Evolutionary conservation across 2,113 vertebrate genomes (phyloP).

Genomic region (Serilophus lunatus): DNA sequence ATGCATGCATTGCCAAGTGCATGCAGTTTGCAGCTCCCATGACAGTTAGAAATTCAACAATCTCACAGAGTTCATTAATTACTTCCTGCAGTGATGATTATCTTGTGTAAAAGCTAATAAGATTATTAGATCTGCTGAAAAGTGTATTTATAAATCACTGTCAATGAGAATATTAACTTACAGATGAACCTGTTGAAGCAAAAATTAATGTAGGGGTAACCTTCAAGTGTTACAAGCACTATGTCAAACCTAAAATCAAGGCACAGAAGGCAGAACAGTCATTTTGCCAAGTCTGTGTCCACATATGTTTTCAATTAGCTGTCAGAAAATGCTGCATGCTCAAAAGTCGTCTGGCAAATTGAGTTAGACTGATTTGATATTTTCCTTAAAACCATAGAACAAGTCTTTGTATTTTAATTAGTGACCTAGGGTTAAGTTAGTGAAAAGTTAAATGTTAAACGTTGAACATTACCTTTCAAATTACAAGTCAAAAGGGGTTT

Average conservation of each 20-base stretch:
- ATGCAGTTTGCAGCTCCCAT: conserved; percentile 42
- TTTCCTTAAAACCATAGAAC: background rate
- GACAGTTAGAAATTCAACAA: conserved; percentile 53
- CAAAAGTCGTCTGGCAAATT: background rate
- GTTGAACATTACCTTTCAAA: background rate
- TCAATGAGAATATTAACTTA: conserved; percentile 15
- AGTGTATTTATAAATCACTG: conserved; percentile 24
- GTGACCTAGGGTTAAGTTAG: background rate
- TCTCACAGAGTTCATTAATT: conserved; percentile 57
- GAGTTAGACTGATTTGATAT: background rate
- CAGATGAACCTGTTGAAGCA: conserved; percentile 53
- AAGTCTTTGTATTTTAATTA: background rate
- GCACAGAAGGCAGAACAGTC: conserved; percentile 5
- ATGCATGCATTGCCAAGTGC: conserved; percentile 28
- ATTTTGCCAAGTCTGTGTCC: conserved; percentile 49
- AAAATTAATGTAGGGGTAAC: conserved; percentile 24
- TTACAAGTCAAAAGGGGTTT: background rate
- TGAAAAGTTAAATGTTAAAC: background rate
- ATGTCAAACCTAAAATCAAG: conserved; percentile 50
- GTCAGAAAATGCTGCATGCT: background rate
- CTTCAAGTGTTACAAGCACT: conserved; percentile 35
- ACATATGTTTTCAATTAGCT: conserved; percentile 53
- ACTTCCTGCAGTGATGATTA: conserved; percentile 24
- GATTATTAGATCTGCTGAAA: conserved; percentile 38
- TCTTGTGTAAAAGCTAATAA: conserved; percentile 46